Evolutionary conservation across 2,888 invertebrate genomes (phyloP).

Genomic region (Quadriops clusia): DNA sequence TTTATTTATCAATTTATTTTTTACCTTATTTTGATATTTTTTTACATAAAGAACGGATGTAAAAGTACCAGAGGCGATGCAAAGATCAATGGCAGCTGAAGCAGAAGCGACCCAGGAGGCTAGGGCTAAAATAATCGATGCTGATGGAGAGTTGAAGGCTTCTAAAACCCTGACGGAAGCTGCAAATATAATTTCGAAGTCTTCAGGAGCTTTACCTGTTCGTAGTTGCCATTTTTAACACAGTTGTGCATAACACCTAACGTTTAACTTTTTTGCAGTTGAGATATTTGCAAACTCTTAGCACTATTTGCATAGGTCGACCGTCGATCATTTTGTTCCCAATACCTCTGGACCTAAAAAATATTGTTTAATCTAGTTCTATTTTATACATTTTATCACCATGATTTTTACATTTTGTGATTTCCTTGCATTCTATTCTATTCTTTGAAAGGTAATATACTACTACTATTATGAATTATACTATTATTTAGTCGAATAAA

Average conservation of each 20-base stretch:
- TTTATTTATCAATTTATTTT: too few relatives aligned
- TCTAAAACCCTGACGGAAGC: slow-evolving; percentile 77
- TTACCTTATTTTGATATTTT: too few relatives aligned
- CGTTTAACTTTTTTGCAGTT: slow-evolving; percentile 41
- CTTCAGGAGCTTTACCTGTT: slow-evolving; percentile 68
- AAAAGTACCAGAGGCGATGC: slow-evolving; percentile 61
- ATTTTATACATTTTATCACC: too few relatives aligned
- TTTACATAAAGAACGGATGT: slow-evolving; percentile 70
- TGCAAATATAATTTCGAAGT: slow-evolving; percentile 70
- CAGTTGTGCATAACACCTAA: background rate
- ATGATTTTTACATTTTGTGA: too few relatives aligned
- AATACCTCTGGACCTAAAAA: slow-evolving; percentile 73
- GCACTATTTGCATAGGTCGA: slow-evolving; percentile 85
- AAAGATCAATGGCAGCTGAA: slow-evolving; percentile 74
- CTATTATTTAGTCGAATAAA: too few relatives aligned
- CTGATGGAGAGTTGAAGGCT: slow-evolving; percentile 79
- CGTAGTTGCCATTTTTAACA: background rate
- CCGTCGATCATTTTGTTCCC: slow-evolving; percentile 93
- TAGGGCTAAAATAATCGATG: slow-evolving; percentile 69
- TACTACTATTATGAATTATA: too few relatives aligned
- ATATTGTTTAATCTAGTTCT: too few relatives aligned
- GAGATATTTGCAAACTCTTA: slow-evolving; percentile 82
- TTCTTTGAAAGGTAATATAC: too few relatives aligned
- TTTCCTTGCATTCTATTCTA: too few relatives aligned
- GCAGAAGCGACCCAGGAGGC: slow-evolving; percentile 72